Evolutionary conservation across 1,140 invertebrate genomes (phyloP).

Genomic region (Pogonomyrmex californicus): DNA sequence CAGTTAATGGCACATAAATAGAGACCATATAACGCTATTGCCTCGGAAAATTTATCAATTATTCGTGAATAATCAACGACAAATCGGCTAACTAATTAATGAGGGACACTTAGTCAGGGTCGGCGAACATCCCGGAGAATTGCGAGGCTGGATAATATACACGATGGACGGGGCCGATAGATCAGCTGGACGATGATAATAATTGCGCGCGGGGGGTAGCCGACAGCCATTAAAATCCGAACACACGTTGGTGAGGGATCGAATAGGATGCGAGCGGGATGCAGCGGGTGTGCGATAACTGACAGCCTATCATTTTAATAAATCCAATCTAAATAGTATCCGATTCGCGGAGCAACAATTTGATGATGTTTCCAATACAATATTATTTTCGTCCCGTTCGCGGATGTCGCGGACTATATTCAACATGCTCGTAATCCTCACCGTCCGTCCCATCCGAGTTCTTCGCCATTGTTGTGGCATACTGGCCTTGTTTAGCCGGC

Average conservation of each 20-base stretch:
- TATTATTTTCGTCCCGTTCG: constrained; percentile 59
- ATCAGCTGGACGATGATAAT: constrained; percentile 63
- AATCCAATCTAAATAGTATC: constrained; percentile 70
- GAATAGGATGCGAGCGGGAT: background rate
- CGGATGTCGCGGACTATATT: background rate
- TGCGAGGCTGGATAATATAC: constrained; percentile 50
- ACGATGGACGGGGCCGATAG: constrained; percentile 71
- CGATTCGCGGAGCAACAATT: constrained; percentile 36
- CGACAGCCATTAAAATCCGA: constrained; percentile 50
- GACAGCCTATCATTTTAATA: constrained; percentile 72
- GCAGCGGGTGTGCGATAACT: constrained; percentile 25
- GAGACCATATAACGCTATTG: background rate
- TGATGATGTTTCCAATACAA: constrained; percentile 59
- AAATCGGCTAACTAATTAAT: constrained; percentile 59
- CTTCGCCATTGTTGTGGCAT: constrained; percentile 13
- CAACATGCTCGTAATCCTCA: constrained; percentile 6
- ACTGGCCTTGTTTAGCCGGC: constrained; percentile 28
- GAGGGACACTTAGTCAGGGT: constrained; percentile 55
- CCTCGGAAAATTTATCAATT: constrained; percentile 46
- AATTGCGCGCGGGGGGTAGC: constrained; percentile 25
- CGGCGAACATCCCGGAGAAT: constrained; percentile 45
- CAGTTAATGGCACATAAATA: constrained; percentile 13
- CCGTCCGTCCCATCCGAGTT: background rate
- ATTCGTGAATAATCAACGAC: constrained; percentile 59
- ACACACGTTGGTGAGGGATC: background rate